Evolutionary conservation across 2,113 vertebrate genomes (phyloP).

Genomic region (Ammodramus savannarum): DNA sequence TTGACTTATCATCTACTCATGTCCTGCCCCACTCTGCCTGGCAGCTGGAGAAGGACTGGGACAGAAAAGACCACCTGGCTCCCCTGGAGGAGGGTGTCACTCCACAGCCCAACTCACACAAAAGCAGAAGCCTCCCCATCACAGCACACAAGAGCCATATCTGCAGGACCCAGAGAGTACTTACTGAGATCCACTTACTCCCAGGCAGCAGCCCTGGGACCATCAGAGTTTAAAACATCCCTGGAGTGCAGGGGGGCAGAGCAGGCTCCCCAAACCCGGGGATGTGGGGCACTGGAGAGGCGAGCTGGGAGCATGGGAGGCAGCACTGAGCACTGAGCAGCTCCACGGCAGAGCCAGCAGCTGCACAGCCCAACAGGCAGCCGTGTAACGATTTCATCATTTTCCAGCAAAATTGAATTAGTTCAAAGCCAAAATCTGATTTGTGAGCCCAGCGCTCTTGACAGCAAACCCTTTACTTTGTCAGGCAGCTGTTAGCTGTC

Average conservation of each 20-base stretch:
- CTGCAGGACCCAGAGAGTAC: neutral
- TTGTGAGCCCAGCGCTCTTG: constrained; percentile 60
- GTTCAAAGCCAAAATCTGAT: constrained; percentile 75
- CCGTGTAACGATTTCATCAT: constrained; percentile 72
- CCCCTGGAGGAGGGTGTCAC: neutral
- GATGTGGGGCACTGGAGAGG: neutral
- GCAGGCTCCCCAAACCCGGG: neutral
- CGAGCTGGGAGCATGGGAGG: fast-evolving
- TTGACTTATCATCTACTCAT: neutral
- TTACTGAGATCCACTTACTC: neutral
- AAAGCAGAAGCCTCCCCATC: neutral
- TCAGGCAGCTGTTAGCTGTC: constrained; percentile 74
- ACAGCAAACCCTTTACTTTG: constrained; percentile 71
- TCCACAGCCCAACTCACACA: neutral
- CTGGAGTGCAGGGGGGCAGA: neutral
- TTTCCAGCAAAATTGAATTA: constrained; percentile 70
- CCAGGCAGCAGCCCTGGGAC: neutral
- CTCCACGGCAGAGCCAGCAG: constrained; percentile 6
- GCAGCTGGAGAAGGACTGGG: neutral
- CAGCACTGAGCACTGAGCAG: neutral
- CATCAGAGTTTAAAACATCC: neutral
- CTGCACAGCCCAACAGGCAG: constrained; percentile 55
- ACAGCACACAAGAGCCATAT: fast-evolving
- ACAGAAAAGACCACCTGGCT: neutral
- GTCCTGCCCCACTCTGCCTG: neutral